phyloP scores from a whole-genome alignment of 1,140 invertebrate species.

The Wasmannia auropunctata region DNA sequence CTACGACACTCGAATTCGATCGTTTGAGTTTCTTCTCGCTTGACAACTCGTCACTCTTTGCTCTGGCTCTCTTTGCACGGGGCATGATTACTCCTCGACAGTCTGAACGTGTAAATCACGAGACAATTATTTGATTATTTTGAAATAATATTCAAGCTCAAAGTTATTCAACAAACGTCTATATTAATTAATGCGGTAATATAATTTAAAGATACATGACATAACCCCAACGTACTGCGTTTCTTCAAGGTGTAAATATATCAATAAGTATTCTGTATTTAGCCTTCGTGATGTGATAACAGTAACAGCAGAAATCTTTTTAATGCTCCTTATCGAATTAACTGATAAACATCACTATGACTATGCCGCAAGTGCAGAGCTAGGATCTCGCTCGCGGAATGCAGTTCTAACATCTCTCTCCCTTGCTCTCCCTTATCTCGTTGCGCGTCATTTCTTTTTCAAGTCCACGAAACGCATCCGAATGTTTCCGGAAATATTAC shows the following conservation, averaged over 20 bases:
- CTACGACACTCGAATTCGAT: background rate
- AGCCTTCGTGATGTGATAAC: background rate
- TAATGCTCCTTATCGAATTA: background rate
- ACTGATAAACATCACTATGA: background rate
- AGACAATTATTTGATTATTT: background rate
- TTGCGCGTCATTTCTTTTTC: too few relatives aligned
- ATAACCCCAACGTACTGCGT: background rate
- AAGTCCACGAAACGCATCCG: background rate
- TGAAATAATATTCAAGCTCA: background rate
- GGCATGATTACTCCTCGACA: background rate
- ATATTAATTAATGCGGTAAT: background rate
- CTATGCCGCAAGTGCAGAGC: background rate
- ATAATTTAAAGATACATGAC: background rate
- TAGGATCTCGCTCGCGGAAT: background rate
- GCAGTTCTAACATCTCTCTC: background rate
- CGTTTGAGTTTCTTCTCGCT: slow-evolving; percentile 58
- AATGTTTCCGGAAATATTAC: slow-evolving; percentile 1
- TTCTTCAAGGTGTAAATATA: background rate
- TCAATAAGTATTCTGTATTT: background rate
- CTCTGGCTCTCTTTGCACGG: slow-evolving; percentile 63
- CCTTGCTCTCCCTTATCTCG: background rate
- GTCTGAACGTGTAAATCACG: background rate
- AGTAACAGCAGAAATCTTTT: background rate
- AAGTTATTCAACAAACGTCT: background rate
- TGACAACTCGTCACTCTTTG: slow-evolving; percentile 59